A percentile compares a stretch with the other conserved stretches of the same genome.
These are phyloP conservation scores for Caradrina clavipalpis DNA, from an alignment of 2,888 invertebrate genomes.

Conservation along the genomic window DNA sequence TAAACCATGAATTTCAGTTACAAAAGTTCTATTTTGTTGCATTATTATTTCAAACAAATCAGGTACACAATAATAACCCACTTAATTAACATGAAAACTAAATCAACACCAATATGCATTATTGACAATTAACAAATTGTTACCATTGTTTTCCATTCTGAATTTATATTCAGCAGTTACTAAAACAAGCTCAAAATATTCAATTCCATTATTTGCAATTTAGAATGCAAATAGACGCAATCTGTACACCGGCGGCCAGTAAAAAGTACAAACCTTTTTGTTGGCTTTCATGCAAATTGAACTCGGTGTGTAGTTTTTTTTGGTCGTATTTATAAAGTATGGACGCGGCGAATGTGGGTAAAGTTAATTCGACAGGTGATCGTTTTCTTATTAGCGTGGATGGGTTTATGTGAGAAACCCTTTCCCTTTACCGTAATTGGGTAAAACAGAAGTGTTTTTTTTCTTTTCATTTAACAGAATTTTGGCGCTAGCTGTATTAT, in stretches of 20 bases:
- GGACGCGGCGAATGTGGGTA: slow-evolving; percentile 43
- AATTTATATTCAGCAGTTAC: slow-evolving; percentile 29
- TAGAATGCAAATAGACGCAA: slow-evolving; percentile 64
- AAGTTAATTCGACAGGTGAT: slow-evolving; percentile 68
- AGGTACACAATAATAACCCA: background rate
- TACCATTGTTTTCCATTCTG: slow-evolving; percentile 5
- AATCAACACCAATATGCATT: slow-evolving; percentile 25
- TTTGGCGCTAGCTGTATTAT: background rate
- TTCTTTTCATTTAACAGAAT: background rate
- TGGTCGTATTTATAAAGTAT: slow-evolving; percentile 54
- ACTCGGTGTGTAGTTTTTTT: slow-evolving; percentile 51
- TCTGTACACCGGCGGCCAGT: slow-evolving; percentile 42
- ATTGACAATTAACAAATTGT: slow-evolving; percentile 16
- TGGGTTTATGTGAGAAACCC: slow-evolving; percentile 57
- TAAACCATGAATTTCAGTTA: background rate
- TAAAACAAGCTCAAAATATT: slow-evolving; percentile 43
- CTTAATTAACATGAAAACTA: slow-evolving; percentile 26
- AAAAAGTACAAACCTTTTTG: slow-evolving; percentile 50
- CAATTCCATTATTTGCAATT: slow-evolving; percentile 63
- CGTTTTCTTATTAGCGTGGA: slow-evolving; percentile 69
- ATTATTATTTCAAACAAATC: background rate
- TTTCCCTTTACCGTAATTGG: background rate
- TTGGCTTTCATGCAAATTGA: slow-evolving; percentile 65
- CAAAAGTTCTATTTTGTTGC: background rate
- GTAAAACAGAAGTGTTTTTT: background rate